A percentile compares a stretch with the other conserved stretches of the same genome.
These are phyloP conservation scores for Corythornis vintsioides DNA, from an alignment of 2,113 vertebrate species.

Conservation along the genomic window DNA sequence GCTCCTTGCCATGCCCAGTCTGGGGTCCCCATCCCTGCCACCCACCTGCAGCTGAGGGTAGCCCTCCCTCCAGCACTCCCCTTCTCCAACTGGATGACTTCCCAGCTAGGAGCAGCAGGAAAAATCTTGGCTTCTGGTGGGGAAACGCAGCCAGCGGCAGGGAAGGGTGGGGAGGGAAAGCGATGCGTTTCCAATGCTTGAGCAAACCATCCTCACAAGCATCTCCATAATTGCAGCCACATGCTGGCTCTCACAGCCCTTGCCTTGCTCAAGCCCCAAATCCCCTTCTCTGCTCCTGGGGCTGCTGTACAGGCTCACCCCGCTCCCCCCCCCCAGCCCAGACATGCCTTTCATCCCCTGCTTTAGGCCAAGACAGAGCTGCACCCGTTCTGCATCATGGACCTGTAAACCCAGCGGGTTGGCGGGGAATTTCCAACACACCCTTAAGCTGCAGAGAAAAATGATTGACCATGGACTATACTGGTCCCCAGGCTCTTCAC, in stretches of 20 bases:
- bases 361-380: neutral
- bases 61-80: neutral
- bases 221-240: constrained; percentile 57
- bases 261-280: neutral
- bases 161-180: constrained; percentile 15
- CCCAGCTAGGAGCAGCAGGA: constrained; percentile 59
- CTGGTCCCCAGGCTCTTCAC: neutral
- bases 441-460: neutral
- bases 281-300: neutral
- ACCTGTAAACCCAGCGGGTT: neutral
- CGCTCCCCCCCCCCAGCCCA: neutral
- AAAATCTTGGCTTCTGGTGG: constrained; percentile 48
- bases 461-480: neutral
- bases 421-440: neutral
- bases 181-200: neutral
- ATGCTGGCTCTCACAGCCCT: constrained; percentile 19
- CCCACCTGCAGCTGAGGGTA: neutral
- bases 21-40: neutral
- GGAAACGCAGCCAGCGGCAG: constrained; percentile 1
- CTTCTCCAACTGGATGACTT: neutral
- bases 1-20: rapidly evolving
- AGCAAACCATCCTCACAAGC: neutral
- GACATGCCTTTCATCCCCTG: neutral
- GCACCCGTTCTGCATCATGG: constrained; percentile 24
- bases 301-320: neutral